These are phyloP conservation scores for Odontothrips loti DNA, from an alignment of 2,888 invertebrate species.

Conservation along the genomic window DNA sequence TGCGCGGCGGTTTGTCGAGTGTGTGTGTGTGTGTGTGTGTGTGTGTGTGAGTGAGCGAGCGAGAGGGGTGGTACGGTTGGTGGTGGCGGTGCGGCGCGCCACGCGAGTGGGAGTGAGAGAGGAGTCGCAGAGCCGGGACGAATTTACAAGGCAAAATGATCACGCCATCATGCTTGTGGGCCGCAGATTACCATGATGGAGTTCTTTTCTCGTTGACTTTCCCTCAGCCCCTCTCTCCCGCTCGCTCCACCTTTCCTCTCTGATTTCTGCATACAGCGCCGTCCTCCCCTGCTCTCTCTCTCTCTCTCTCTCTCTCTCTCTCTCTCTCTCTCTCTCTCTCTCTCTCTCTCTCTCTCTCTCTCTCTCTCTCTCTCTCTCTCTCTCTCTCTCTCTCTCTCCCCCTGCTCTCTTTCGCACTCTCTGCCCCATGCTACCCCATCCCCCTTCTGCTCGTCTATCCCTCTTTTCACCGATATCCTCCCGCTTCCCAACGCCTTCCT, in stretches of 20 bases:
- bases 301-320: neutral
- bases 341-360: neutral
- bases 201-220: constrained; percentile 25
- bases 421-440: no score
- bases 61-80: neutral
- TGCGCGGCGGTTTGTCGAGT: no score
- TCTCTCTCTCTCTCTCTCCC: no score
- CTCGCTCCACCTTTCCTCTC: neutral
- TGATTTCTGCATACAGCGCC: neutral
- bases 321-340: neutral
- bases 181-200: constrained; percentile 22
- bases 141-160: constrained; percentile 25
- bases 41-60: neutral
- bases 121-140: neutral
- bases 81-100: neutral
- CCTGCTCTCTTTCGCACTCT: no score
- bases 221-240: neutral
- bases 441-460: no score
- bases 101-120: no score
- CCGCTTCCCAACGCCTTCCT: no score
- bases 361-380: neutral
- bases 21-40: no score
- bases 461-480: no score
- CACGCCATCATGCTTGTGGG: neutral
- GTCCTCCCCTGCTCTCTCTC: neutral